These are phyloP conservation scores for Nyctibius grandis DNA, from an alignment of 2,797 vertebrate genomes.

Conservation along the genomic window DNA sequence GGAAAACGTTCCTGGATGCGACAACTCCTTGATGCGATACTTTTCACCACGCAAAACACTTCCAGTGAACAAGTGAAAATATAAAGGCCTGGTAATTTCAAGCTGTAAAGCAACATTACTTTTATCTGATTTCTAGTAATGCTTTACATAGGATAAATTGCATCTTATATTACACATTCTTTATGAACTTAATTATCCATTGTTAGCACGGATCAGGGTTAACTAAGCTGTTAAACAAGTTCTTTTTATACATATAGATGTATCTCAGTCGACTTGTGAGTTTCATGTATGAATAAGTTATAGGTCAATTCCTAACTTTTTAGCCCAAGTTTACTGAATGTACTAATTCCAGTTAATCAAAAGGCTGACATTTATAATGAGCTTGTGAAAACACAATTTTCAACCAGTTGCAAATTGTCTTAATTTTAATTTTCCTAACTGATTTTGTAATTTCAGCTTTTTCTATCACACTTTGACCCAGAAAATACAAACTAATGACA, in stretches of 20 bases:
- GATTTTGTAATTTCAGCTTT: not conserved
- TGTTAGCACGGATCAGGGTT: not conserved
- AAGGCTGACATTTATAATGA: not conserved
- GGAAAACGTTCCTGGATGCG: not conserved
- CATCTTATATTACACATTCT: not conserved
- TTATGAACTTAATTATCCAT: not conserved
- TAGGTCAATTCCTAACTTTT: not conserved
- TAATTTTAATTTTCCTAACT: not conserved
- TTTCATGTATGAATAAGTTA: not conserved
- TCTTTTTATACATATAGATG: not conserved
- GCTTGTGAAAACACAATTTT: not conserved
- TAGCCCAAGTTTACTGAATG: not conserved
- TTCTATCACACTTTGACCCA: not conserved
- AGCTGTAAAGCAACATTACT: not conserved
- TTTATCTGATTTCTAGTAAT: not conserved
- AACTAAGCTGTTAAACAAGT: not conserved
- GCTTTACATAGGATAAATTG: not conserved
- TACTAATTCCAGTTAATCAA: not conserved
- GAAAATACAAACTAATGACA: not conserved
- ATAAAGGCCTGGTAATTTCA: not conserved
- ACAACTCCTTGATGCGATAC: not conserved
- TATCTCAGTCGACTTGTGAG: accelerated
- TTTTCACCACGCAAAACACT: not conserved
- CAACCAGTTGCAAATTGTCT: not conserved
- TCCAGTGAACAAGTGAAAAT: not conserved